Base-by-base conservation (phyloP, 2,888 invertebrate species). In the Euplagia quadripunctaria region DNA sequence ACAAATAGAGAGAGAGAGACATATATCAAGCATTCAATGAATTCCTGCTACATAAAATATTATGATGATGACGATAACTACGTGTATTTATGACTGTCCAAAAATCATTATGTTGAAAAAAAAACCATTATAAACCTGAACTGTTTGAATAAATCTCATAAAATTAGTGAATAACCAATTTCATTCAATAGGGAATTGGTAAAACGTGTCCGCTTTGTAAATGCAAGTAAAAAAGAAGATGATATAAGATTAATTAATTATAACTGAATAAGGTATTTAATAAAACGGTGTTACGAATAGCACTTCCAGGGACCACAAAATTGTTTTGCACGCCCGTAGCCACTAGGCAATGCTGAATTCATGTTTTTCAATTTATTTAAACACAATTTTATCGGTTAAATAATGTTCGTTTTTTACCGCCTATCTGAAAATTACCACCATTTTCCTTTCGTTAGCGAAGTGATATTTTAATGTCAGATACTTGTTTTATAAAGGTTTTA, bases 361-460 rank as follows among this genome's bases (percentile, higher is more conserved):
- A 41, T 72, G 65, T 46, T 14, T 74, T 74, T 71, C 68, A 78
- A 82, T 82, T 75, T 78, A 83, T 81, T 75, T 77, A 64, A 6
- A 46, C 64, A 74, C 71, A 70, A 71, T 82, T 75, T 79, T 65
- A 72, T 77, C 64, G 72, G 70, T 65, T 51, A 73, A 76, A 68
- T 76, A 75, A 76, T 82, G 68, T 79, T 76, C 14, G 11, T 76
- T 72, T 75, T 75, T 52, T 61, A 58, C 49, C 52, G 42, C 51
- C 41, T 12, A 73, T 31, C 42, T 66, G 11, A 51, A 43, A 65
- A 71, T 16, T 41, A 17, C 8, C 41, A 31, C 17, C 31, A 51
- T 61, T 31, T 31, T 61, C 14, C 31, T 61, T 61, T 12, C 12
- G 61, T 31, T 31, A 14, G 0, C 1, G 12, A 61, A 61, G 1